Evolutionary conservation across 1,140 invertebrate species (phyloP).

Genomic region (Pantala flavescens): DNA sequence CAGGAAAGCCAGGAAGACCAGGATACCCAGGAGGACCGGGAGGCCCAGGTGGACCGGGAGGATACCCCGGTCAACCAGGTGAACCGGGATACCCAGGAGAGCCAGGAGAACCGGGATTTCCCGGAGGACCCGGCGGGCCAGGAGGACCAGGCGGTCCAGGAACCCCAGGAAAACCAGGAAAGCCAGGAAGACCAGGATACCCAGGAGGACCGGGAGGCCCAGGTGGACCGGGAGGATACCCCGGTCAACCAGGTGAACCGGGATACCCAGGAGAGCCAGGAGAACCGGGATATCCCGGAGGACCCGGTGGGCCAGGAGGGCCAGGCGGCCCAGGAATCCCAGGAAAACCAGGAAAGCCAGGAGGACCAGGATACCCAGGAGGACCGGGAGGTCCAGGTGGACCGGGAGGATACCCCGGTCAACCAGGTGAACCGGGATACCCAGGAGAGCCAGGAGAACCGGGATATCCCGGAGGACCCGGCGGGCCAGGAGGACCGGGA

Average conservation of each 20-base stretch:
- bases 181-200: conserved; percentile 9
- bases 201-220: conserved; percentile 16
- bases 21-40: conserved; percentile 1
- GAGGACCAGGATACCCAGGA: conserved; percentile 8
- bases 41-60: conserved; percentile 16
- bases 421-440: background rate
- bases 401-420: background rate
- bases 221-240: conserved; percentile 11
- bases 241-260: conserved; percentile 19
- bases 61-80: conserved; percentile 25
- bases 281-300: conserved; percentile 8
- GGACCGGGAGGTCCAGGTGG: conserved; percentile 11
- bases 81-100: conserved; percentile 11
- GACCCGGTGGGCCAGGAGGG: conserved; percentile 15
- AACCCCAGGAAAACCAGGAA: background rate
- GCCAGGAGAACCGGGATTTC: background rate
- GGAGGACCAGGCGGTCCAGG: conserved; percentile 31
- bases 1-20: conserved; percentile 9
- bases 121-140: conserved; percentile 23
- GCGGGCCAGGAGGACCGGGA: conserved; percentile 9
- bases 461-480: conserved; percentile 19
- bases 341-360: background rate
- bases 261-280: conserved; percentile 13
- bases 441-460: conserved; percentile 18
- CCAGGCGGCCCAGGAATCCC: too few species aligned